A percentile compares a stretch with the other conserved stretches of the same genome.
Conservation (phyloP, 2,113 vertebrate genomes). For the Euleptes europaea region DNA sequence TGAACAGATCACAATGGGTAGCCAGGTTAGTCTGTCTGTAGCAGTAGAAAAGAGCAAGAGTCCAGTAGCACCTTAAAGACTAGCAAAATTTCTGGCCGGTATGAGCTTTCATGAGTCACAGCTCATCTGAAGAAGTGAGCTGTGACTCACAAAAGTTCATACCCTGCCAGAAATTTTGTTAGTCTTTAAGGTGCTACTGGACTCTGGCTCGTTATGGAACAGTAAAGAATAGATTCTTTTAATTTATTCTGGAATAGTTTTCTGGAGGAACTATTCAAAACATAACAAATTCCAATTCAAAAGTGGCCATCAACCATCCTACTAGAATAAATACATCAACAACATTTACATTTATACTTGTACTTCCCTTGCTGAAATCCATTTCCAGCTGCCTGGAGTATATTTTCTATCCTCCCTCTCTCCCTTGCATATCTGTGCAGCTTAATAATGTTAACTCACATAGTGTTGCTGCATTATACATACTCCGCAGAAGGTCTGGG, state of each 20-base stretch:
- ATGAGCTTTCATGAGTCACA: no score
- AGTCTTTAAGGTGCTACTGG: no score
- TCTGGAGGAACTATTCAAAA: neutral
- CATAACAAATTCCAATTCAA: neutral
- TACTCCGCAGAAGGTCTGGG: neutral
- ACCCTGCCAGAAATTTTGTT: no score
- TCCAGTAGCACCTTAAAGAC: no score
- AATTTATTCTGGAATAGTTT: neutral
- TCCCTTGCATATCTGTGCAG: neutral
- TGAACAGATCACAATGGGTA: no score
- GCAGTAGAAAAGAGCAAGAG: no score
- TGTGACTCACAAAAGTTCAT: no score
- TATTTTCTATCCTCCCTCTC: neutral
- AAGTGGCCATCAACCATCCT: neutral
- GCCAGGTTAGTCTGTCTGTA: no score
- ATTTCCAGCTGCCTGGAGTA: neutral
- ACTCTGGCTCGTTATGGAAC: neutral
- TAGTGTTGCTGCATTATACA: neutral
- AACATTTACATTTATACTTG: neutral
- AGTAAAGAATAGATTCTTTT: neutral
- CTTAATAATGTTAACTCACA: neutral
- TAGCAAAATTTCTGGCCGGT: no score
- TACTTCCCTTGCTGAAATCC: neutral
- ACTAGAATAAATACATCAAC: conserved; percentile 1
- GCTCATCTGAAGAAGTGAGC: no score